phyloP scores from a whole-genome alignment of 2,888 invertebrate genomes.

The Cataglyphis albicans region DNA sequence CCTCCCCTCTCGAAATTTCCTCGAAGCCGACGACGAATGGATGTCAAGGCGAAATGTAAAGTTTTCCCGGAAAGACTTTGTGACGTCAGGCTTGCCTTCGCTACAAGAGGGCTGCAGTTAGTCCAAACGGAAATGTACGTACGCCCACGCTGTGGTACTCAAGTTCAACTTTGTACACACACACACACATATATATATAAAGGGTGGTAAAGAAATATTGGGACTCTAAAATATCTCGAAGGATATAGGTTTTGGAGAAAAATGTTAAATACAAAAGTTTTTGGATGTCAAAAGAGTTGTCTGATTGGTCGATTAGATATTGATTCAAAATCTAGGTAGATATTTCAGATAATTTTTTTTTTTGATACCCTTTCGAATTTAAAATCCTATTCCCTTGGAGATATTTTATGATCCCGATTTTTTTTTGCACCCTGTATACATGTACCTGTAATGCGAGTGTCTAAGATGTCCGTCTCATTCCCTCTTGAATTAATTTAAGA shows the following conservation, averaged over 20 bases:
- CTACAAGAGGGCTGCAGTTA: slow-evolving; percentile 20
- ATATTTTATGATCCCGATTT: too few species aligned
- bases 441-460: neutral
- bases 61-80: slow-evolving; percentile 39
- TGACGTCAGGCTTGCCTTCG: slow-evolving; percentile 33
- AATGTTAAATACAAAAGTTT: too few species aligned
- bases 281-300: too few species aligned
- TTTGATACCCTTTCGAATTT: too few species aligned
- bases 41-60: slow-evolving; percentile 45
- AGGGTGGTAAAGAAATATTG: too few species aligned
- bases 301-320: too few species aligned
- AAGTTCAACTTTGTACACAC: neutral
- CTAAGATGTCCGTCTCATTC: neutral
- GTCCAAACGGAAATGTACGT: slow-evolving; percentile 36
- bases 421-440: too few species aligned
- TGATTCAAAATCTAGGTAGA: too few species aligned
- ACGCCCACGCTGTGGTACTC: slow-evolving; percentile 15
- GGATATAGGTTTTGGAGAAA: too few species aligned
- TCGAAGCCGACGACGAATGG: slow-evolving; percentile 33
- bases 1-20: slow-evolving; percentile 47
- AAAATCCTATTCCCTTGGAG: too few species aligned
- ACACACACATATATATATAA: neutral
- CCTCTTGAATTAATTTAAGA: neutral
- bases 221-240: too few species aligned
- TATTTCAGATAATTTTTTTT: too few species aligned